These are phyloP conservation scores for Archegozetes longisetosus DNA, from an alignment of 1,140 invertebrate species.

Conservation along the genomic window DNA sequence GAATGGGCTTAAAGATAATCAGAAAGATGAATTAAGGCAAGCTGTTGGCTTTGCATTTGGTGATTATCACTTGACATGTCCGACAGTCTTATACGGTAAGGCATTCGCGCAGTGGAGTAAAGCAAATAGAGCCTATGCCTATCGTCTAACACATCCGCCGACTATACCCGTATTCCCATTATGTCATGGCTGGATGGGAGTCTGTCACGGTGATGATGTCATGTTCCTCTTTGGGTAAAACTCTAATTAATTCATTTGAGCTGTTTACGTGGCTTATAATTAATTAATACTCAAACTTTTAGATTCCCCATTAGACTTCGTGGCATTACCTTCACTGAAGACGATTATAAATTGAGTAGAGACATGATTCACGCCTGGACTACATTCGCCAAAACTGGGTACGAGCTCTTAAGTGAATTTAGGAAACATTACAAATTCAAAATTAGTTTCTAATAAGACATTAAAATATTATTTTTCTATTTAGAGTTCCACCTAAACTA, in stretches of 20 bases:
- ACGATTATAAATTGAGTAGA: conserved; percentile 16
- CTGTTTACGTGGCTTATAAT: no score
- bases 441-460: no score
- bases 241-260: no score
- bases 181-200: conserved; percentile 63
- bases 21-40: conserved; percentile 6
- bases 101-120: not conserved
- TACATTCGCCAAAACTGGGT: conserved; percentile 19
- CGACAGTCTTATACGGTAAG: not conserved
- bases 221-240: conserved; percentile 83
- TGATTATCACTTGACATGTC: conserved; percentile 10
- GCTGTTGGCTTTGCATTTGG: not conserved
- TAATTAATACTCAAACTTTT: no score
- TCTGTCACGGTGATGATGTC: conserved; percentile 90
- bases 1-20: not conserved
- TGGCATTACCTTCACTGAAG: conserved; percentile 5
- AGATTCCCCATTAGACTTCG: conserved; percentile 13
- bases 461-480: not conserved
- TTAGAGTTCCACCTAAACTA: not conserved
- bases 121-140: not conserved
- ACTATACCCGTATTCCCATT: conserved; percentile 25
- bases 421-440: no score
- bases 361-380: conserved; percentile 20
- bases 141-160: not conserved
- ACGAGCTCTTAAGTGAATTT: not conserved